Percentiles rank a stretch among this genome's conserved stretches.
These are phyloP conservation scores for Leucoptera coffeella DNA, from an alignment of 2,888 invertebrate genomes.

Conservation along the genomic window DNA sequence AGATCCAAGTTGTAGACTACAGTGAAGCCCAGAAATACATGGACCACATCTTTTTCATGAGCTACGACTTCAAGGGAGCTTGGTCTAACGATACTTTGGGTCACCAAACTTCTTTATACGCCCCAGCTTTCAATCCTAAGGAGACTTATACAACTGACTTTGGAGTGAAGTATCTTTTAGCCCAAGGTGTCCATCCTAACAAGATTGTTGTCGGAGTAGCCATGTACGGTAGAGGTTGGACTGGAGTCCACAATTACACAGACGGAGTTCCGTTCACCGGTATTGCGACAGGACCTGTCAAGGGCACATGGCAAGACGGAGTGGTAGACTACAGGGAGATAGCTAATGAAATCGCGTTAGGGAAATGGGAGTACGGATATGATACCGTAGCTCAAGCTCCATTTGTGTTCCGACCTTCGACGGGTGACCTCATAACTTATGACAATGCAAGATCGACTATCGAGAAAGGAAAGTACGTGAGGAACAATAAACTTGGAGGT, in stretches of 20 bases:
- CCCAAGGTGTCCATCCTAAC: conserved; percentile 38
- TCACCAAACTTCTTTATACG: conserved; percentile 34
- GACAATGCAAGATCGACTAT: conserved; percentile 39
- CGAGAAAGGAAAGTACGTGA: conserved; percentile 41
- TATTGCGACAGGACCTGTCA: conserved; percentile 33
- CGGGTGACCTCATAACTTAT: conserved; percentile 38
- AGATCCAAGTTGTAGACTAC: conserved; percentile 43
- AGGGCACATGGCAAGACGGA: conserved; percentile 45
- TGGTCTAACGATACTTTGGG: conserved; percentile 44
- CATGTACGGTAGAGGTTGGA: conserved; percentile 46
- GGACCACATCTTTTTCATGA: conserved; percentile 47
- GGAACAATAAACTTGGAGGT: conserved; percentile 39
- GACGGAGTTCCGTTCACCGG: conserved; percentile 37
- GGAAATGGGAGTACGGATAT: conserved; percentile 40
- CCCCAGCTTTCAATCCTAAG: conserved; percentile 33
- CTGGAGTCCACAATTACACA: conserved; percentile 28
- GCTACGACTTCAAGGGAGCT: conserved; percentile 44
- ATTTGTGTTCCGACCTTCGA: conserved; percentile 33
- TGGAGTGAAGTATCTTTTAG: conserved; percentile 31
- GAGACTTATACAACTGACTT: conserved; percentile 47
- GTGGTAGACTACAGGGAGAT: conserved; percentile 43
- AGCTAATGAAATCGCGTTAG: conserved; percentile 29
- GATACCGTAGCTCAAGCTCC: conserved; percentile 40
- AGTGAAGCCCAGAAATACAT: conserved; percentile 37
- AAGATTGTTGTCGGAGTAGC: conserved; percentile 42